Evolutionary conservation across 2,888 invertebrate species (phyloP).

Genomic region (Ceratothoa steindachneri): DNA sequence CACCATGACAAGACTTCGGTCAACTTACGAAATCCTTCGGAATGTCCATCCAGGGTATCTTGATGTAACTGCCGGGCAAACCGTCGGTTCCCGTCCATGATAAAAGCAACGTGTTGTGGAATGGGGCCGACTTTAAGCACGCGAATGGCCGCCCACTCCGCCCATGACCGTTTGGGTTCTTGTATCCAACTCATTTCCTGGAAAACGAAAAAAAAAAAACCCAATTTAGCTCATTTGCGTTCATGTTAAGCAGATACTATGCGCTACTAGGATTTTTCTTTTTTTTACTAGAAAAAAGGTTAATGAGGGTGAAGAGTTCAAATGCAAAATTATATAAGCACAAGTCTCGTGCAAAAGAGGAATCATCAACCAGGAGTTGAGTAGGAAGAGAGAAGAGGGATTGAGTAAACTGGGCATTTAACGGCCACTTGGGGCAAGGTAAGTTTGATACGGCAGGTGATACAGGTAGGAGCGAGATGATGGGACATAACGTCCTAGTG

Average conservation of each 20-base stretch:
- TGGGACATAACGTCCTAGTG: too few species aligned
- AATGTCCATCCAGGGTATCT: conserved; percentile 74
- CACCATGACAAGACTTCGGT: conserved; percentile 85
- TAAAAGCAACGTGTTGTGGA: conserved; percentile 90
- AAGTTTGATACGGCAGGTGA: too few species aligned
- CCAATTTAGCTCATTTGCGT: background rate
- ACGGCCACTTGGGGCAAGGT: too few species aligned
- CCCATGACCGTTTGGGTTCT: conserved; percentile 68
- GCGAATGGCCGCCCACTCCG: conserved; percentile 69
- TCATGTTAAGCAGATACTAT: background rate
- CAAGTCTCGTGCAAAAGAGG: background rate
- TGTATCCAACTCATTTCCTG: conserved; percentile 65
- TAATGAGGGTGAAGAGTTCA: background rate
- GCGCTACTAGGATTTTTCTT: too few species aligned
- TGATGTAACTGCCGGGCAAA: conserved; percentile 78
- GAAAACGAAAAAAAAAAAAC: background rate
- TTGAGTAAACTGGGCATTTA: too few species aligned
- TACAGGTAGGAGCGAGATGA: too few species aligned
- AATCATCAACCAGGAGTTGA: too few species aligned
- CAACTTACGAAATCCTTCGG: conserved; percentile 71
- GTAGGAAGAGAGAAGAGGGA: too few species aligned
- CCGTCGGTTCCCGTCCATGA: conserved; percentile 97
- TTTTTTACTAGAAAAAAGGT: too few species aligned
- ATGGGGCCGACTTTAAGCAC: conserved; percentile 75
- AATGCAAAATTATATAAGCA: background rate